These are phyloP conservation scores for Danaus melanippus DNA, from an alignment of 1,140 invertebrate genomes.

Conservation along the genomic window DNA sequence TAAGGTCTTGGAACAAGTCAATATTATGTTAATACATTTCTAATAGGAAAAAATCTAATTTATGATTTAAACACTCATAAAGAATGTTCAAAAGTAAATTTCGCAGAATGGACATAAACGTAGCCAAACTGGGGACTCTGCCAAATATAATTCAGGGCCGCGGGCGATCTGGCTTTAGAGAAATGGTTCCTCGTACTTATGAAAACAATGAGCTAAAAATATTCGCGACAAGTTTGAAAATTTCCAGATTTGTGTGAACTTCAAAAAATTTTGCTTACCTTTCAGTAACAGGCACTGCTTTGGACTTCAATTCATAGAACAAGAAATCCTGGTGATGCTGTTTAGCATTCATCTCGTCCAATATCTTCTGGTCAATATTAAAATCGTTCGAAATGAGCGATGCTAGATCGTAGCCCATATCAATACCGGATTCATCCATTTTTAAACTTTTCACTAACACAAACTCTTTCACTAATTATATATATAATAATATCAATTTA, in stretches of 20 bases:
- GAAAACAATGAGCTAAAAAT: slow-evolving; percentile 53
- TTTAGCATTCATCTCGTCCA: slow-evolving; percentile 70
- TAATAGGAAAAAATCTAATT: slow-evolving; percentile 19
- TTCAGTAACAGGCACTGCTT: slow-evolving; percentile 76
- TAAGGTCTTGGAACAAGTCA: slow-evolving; percentile 9
- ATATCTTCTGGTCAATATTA: slow-evolving; percentile 71
- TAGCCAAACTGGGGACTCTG: slow-evolving; percentile 49
- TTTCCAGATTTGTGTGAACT: slow-evolving; percentile 8
- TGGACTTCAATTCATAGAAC: slow-evolving; percentile 79
- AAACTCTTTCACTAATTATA: slow-evolving; percentile 49
- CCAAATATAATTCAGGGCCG: slow-evolving; percentile 64
- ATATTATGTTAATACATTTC: background rate
- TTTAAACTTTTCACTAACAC: slow-evolving; percentile 60
- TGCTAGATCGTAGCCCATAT: slow-evolving; percentile 80
- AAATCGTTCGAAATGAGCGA: slow-evolving; percentile 74
- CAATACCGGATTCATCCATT: slow-evolving; percentile 80
- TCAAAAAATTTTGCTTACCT: slow-evolving; percentile 69
- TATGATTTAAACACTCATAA: slow-evolving; percentile 20
- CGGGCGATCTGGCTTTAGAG: slow-evolving; percentile 43
- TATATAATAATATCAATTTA: slow-evolving; percentile 31
- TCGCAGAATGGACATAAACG: slow-evolving; percentile 38
- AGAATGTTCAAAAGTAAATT: slow-evolving; percentile 25
- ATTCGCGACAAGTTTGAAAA: slow-evolving; percentile 40
- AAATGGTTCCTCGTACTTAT: slow-evolving; percentile 61
- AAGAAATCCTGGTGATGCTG: slow-evolving; percentile 76